Evolutionary conservation across 1,140 invertebrate genomes (phyloP).

Genomic region (Cherax quadricarinatus): DNA sequence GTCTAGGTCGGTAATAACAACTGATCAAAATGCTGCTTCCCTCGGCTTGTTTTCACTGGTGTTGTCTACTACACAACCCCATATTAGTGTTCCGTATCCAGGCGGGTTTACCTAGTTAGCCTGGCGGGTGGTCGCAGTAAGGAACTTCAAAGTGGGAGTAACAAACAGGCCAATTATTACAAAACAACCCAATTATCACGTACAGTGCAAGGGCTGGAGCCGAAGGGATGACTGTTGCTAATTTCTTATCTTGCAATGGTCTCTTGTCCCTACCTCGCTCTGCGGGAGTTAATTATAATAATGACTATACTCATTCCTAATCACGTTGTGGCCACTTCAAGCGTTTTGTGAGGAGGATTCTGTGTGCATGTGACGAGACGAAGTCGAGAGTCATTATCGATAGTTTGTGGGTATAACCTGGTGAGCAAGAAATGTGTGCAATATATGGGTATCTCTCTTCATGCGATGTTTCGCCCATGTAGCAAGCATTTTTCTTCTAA

Average conservation of each 20-base stretch:
- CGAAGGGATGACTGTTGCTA: constrained; percentile 23
- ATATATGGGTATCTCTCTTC: too few species aligned
- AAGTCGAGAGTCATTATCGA: background rate
- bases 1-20: background rate
- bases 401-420: background rate
- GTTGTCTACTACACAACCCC: constrained; percentile 4
- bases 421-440: too few species aligned
- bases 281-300: background rate
- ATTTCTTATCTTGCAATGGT: constrained; percentile 31
- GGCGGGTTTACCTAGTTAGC: constrained; percentile 29
- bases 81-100: constrained; percentile 40
- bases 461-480: too few species aligned
- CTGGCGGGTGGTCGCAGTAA: constrained; percentile 11
- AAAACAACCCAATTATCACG: constrained; percentile 60
- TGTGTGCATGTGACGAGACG: background rate
- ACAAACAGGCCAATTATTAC: constrained; percentile 63
- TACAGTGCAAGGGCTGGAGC: constrained; percentile 18
- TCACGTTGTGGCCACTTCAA: background rate
- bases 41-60: background rate
- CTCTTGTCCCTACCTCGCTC: background rate
- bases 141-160: constrained; percentile 51
- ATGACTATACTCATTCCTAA: background rate
- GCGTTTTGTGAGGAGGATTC: background rate
- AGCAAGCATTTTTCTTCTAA: too few species aligned
- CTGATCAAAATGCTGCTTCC: background rate